These are phyloP conservation scores for Ciconia boyciana DNA, from an alignment of 2,113 vertebrate genomes.

Conservation along the genomic window DNA sequence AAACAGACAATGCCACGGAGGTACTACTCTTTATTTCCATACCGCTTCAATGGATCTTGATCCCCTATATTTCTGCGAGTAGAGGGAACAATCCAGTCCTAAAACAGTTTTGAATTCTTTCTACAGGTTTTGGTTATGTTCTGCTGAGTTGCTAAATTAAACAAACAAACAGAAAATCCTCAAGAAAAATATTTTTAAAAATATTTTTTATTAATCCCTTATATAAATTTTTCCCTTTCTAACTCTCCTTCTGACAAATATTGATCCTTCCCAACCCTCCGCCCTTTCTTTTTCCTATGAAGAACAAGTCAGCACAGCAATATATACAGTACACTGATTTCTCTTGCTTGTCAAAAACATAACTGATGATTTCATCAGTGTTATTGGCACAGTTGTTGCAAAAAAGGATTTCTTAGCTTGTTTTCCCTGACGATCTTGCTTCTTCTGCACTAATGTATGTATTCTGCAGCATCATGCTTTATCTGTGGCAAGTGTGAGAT, in stretches of 20 bases:
- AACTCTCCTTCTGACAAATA: background rate
- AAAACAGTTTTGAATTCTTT: background rate
- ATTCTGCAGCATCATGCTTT: background rate
- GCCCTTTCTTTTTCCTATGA: background rate
- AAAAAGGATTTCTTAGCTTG: background rate
- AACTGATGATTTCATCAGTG: conserved; percentile 31
- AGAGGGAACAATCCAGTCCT: background rate
- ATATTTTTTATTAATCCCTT: background rate
- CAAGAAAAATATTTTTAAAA: background rate
- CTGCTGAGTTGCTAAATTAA: background rate
- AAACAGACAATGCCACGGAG: background rate
- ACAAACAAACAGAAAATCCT: background rate
- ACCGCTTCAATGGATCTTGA: background rate
- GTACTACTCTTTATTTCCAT: background rate
- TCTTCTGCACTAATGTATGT: conserved; percentile 3
- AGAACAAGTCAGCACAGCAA: background rate
- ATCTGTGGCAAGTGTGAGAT: background rate
- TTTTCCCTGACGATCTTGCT: conserved; percentile 2
- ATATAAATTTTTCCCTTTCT: background rate
- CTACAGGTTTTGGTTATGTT: background rate
- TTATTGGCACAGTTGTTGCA: background rate
- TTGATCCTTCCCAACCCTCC: background rate
- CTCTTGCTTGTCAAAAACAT: background rate
- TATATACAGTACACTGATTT: background rate
- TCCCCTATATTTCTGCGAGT: background rate